Evolutionary conservation across 2,113 vertebrate species (phyloP), one percentile per base, ranked within the genome.

Genomic region (Engystomops pustulosus): DNA sequence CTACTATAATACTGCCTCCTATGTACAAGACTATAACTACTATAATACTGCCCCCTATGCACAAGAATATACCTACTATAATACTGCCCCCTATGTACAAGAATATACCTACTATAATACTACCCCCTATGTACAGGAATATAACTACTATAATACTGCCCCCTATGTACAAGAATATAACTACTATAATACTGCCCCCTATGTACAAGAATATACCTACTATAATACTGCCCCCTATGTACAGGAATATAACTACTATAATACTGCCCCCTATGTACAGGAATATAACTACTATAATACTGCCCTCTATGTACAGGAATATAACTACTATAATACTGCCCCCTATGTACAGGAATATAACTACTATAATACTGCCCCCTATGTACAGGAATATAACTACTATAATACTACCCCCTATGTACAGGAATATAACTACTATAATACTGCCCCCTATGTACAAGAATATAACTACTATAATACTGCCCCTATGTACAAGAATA

Each of bases 71-170:
- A 65, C 17, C 60, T 65, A 65, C 60, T 65, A 65, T 65, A 65
- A 65, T 65, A 65, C 60, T 65, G 27, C 60, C 2, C n/a, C 60
- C 60, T 65, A 65, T 65, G 12, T 65, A 65, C 60, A 65, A 34
- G 60, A 65, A 34, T 65, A 65, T 65, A 65, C 15, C 60, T 65
- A 65, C 60, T 65, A 65, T 65, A 65, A 65, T 65, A 65, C 60
- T 65, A 30, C 60, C 3, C n/a, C 27, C 27, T 32, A 65, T 65
- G 1, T 65, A 65, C 60, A 65, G 18, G 60, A 32, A 65, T 65
- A 65, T 65, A 65, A 6, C 60, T 62, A 32, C 60, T 65, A 65
- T 65, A 65, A 65, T 65, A 65, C 60, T 65, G 27, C 60, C 7
- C n/a, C 30, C 30, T 60, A 27, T 60, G 2, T 60, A 60, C 55